Conservation (phyloP, 2,888 invertebrate genomes). For the Heliconius erato region DNA sequence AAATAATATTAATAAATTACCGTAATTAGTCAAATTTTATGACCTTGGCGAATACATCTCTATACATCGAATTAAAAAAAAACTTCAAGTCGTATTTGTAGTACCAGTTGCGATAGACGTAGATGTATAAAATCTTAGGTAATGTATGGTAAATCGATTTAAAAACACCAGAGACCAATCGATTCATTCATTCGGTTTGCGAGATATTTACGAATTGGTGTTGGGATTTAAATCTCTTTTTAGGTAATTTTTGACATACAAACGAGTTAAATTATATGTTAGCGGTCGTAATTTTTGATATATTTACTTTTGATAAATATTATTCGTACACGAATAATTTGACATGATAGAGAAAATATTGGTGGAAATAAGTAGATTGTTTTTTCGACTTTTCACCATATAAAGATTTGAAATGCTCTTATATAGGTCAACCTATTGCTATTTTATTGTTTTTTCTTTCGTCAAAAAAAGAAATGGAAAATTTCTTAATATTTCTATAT, state of each 20-base stretch:
- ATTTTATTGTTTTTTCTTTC: neutral
- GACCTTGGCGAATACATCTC: slow-evolving; percentile 55
- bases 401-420: neutral
- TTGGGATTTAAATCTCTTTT: neutral
- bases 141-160: slow-evolving; percentile 14
- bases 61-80: slow-evolving; percentile 82
- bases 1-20: slow-evolving; percentile 11
- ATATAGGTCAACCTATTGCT: neutral
- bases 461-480: neutral
- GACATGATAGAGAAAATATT: neutral
- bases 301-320: slow-evolving; percentile 27
- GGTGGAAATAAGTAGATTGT: neutral
- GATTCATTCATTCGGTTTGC: slow-evolving; percentile 9
- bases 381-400: neutral
- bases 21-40: neutral
- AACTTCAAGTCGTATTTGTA: slow-evolving; percentile 64
- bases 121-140: slow-evolving; percentile 37
- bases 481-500: slow-evolving; percentile 27
- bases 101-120: slow-evolving; percentile 41
- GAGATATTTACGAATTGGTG: neutral
- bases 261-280: slow-evolving; percentile 6
- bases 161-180: neutral
- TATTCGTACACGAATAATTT: neutral
- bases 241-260: slow-evolving; percentile 10
- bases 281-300: slow-evolving; percentile 24